phyloP scores from a whole-genome alignment of 2,888 invertebrate species.

The Calameuta filiformis region DNA sequence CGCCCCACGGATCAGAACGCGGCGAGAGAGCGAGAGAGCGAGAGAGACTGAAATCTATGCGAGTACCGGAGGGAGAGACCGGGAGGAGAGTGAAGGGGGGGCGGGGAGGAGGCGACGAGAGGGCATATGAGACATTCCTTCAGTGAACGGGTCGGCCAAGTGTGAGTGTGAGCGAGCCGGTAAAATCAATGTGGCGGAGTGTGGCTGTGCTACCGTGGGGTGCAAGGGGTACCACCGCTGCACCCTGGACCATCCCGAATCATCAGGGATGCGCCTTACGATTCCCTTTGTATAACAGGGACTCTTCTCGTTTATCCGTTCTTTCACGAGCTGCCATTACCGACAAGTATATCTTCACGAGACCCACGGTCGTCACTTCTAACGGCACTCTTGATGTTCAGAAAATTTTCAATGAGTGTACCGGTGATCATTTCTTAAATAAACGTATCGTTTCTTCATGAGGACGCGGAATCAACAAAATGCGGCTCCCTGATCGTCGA shows the following conservation, averaged over 20 bases:
- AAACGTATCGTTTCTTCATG: no score
- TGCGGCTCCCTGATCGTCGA: no score
- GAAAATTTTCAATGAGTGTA: no score
- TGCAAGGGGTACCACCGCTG: constrained; percentile 1
- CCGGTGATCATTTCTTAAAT: no score
- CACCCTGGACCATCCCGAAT: not conserved
- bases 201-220: constrained; percentile 45
- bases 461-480: no score
- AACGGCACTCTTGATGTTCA: no score
- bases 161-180: constrained; percentile 55
- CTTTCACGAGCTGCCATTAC: no score
- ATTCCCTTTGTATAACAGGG: no score
- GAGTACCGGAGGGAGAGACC: not conserved
- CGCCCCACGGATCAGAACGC: constrained; percentile 26
- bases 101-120: constrained; percentile 9
- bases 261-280: no score
- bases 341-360: no score
- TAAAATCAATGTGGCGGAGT: constrained; percentile 66
- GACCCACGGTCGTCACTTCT: no score
- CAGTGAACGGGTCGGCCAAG: constrained; percentile 47
- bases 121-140: constrained; percentile 58
- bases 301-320: no score
- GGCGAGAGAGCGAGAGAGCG: constrained; percentile 22
- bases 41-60: constrained; percentile 9
- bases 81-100: not conserved